phyloP scores from a whole-genome alignment of 1,140 invertebrate species.

The Drosophila yakuba region DNA sequence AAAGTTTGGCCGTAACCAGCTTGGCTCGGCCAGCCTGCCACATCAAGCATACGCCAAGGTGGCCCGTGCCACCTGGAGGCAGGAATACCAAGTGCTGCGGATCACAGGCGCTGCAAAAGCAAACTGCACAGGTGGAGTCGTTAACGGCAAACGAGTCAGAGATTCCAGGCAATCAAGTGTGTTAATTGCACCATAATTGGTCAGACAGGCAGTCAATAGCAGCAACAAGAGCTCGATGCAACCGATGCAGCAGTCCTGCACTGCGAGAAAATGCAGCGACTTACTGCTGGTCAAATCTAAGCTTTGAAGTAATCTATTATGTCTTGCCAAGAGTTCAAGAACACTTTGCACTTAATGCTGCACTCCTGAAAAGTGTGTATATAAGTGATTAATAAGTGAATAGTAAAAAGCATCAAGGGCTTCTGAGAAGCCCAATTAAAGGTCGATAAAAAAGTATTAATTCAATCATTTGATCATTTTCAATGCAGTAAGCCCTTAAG shows the following conservation, averaged over 20 bases:
- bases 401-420: too few relatives aligned
- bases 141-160: constrained; percentile 53
- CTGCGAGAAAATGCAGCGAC: not conserved
- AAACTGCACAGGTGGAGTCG: constrained; percentile 15
- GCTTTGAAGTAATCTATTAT: too few relatives aligned
- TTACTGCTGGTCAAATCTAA: too few relatives aligned
- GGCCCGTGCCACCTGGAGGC: constrained; percentile 2
- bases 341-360: too few relatives aligned
- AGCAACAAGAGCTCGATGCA: constrained; percentile 14
- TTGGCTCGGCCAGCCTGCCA: constrained; percentile 26
- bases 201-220: constrained; percentile 67
- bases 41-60: constrained; percentile 40
- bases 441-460: not conserved
- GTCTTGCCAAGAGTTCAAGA: too few relatives aligned
- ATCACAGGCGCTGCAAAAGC: constrained; percentile 18
- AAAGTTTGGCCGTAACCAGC: constrained; percentile 44
- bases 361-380: too few relatives aligned
- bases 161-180: constrained; percentile 74
- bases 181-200: constrained; percentile 83
- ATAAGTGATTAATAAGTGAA: too few relatives aligned
- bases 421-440: not conserved
- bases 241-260: constrained; percentile 11
- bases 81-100: constrained; percentile 37
- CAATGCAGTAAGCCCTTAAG: not conserved
- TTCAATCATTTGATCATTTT: not conserved